phyloP scores from a whole-genome alignment of 92 coral and sea anemone species.

The Phenganax subtilis region DNA sequence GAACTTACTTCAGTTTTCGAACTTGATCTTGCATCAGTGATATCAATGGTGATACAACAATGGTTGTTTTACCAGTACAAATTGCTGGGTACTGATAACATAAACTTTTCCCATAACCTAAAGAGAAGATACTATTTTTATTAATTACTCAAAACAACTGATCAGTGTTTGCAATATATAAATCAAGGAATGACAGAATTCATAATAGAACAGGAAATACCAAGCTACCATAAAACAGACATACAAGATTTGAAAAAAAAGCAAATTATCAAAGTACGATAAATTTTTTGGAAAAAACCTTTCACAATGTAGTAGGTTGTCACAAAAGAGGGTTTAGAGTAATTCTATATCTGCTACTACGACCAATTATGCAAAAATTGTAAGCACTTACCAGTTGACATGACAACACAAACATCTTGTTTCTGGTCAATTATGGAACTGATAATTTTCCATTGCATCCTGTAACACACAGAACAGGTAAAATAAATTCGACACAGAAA shows the following conservation, averaged over 20 bases:
- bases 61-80: slow-evolving; percentile 77
- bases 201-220: no score
- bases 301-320: no score
- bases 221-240: no score
- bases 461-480: slow-evolving; percentile 3
- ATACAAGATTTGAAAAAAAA: no score
- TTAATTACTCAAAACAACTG: no score
- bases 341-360: neutral
- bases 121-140: neutral
- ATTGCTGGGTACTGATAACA: slow-evolving; percentile 94
- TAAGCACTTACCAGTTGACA: slow-evolving; percentile 97
- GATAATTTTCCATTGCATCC: slow-evolving; percentile 98
- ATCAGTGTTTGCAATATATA: no score
- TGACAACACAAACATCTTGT: slow-evolving; percentile 90
- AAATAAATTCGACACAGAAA: neutral
- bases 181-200: no score
- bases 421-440: slow-evolving; percentile 70
- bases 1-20: slow-evolving; percentile 67
- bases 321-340: neutral
- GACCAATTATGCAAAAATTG: neutral
- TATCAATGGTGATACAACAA: slow-evolving; percentile 91
- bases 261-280: no score
- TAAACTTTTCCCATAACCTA: slow-evolving; percentile 95
- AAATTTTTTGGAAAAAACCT: no score
- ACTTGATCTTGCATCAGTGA: slow-evolving; percentile 99